Conservation (phyloP, 2,888 invertebrate species). For the Hemistola chrysoprasaria region DNA sequence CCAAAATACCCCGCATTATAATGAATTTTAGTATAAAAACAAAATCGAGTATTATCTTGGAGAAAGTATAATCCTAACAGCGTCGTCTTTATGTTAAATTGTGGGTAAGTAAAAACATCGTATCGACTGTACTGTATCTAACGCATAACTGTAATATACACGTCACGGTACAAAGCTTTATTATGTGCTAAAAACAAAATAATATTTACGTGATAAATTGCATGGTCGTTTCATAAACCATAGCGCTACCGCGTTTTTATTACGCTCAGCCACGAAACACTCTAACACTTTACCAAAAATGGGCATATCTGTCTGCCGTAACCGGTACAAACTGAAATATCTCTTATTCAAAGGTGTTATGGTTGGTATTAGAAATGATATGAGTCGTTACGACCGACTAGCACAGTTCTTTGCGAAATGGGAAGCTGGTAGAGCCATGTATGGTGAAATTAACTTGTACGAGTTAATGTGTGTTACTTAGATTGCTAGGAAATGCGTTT, state of each 20-base stretch:
- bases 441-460: constrained; percentile 38
- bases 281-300: constrained; percentile 49
- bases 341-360: constrained; percentile 20
- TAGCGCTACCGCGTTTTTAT: constrained; percentile 38
- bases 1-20: too few relatives aligned
- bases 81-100: too few relatives aligned
- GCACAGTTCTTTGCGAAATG: constrained; percentile 55
- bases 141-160: too few relatives aligned
- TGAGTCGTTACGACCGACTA: constrained; percentile 31
- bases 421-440: constrained; percentile 44
- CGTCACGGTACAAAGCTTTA: too few relatives aligned
- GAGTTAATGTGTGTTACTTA: constrained; percentile 2
- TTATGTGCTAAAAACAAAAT: too few relatives aligned
- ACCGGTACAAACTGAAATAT: constrained; percentile 15
- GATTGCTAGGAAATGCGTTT: constrained; percentile 8
- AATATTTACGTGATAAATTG: too few relatives aligned
- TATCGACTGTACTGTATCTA: too few relatives aligned
- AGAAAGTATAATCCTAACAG: too few relatives aligned
- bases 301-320: constrained; percentile 41
- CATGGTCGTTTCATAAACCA: background rate
- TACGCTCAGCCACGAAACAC: constrained; percentile 43
- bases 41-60: too few relatives aligned
- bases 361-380: constrained; percentile 18
- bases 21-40: too few relatives aligned
- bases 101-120: too few relatives aligned